Evolutionary conservation across 1,140 invertebrate genomes (phyloP), one percentile per base, ranked within the genome.

Genomic region (Megathymus violae): DNA sequence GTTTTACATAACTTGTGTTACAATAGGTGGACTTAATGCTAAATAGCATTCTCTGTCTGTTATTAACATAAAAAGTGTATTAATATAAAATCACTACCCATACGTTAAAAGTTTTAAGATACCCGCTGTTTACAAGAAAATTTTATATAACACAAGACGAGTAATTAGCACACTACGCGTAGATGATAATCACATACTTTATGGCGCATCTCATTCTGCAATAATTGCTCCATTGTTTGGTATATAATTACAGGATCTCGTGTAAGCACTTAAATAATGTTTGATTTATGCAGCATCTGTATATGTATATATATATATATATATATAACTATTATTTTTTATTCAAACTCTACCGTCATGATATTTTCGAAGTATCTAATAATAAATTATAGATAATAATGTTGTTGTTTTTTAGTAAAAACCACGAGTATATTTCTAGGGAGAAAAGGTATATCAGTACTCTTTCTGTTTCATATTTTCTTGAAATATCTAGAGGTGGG

Each of bases 181-280:
- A 27, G 36, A 38, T 41, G 36, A 17, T 54, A 54, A 54, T 54
- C 50, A 15, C 17, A 11, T 54, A 54, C 41, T 36, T 19, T 54
- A 54, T 10, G 36, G 50, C 19, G 17, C 5, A 54, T 41, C 48
- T 51, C 34, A 51, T 34, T 19, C 27, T n/a, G 14, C n/a, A 1
- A 22, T 51, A 51, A 51, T 51, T 36, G 36, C 34, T 51, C 48
- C 48, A 51, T 51, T 51, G 48, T 51, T 51, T 51, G 17, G 31
- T 51, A 9, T 31, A 36, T 36, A 38, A 51, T 51, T 51, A 51
- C 48, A 51, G 31, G 48, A 51, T 51, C 48, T 51, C n/a, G 31
- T 19, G 36, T 19, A 36, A 34, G 22, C n/a, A 17, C 34, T 36
- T 36, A 11, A 36, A 11, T 3, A 36, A 36, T 7, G 19, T 47